Evolutionary conservation across 2,888 invertebrate species (phyloP).

Genomic region (Scaptodrosophila latifasciaeformis): DNA sequence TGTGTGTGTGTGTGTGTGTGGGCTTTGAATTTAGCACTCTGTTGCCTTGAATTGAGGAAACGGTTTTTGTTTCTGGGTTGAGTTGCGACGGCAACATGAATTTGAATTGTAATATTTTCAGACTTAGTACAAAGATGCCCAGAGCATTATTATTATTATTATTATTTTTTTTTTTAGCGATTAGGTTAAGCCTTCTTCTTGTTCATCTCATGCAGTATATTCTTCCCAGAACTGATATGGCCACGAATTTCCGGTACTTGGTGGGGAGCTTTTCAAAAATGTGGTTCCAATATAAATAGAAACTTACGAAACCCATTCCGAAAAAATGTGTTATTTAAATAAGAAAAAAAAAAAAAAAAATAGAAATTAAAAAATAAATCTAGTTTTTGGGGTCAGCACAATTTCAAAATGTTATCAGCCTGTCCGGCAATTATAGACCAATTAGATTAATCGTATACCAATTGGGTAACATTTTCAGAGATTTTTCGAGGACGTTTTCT

Average conservation of each 20-base stretch:
- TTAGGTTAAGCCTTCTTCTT: constrained; percentile 69
- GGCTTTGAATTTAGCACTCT: constrained; percentile 58
- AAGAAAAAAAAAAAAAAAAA: no score
- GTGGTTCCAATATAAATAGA: constrained; percentile 29
- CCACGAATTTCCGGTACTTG: constrained; percentile 67
- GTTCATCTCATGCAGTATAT: constrained; percentile 29
- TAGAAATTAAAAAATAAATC: constrained; percentile 13
- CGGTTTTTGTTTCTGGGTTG: constrained; percentile 20
- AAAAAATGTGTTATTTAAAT: constrained; percentile 8
- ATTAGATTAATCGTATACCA: constrained; percentile 1
- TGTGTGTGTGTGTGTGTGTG: constrained; percentile 18
- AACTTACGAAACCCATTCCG: constrained; percentile 48
- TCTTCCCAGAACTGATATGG: constrained; percentile 69
- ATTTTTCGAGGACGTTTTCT: no score
- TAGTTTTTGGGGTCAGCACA: constrained; percentile 52
- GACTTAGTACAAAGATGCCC: constrained; percentile 45
- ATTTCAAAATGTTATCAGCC: neutral
- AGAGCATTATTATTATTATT: no score
- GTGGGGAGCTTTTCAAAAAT: constrained; percentile 1
- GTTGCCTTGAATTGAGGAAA: constrained; percentile 72
- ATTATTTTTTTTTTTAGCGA: constrained; percentile 53
- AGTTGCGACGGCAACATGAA: constrained; percentile 17
- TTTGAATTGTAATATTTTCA: constrained; percentile 30
- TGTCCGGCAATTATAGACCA: constrained; percentile 7
- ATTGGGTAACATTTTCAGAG: neutral